phyloP scores from a whole-genome alignment of 1,140 invertebrate species.

The Fopius arisanus region DNA sequence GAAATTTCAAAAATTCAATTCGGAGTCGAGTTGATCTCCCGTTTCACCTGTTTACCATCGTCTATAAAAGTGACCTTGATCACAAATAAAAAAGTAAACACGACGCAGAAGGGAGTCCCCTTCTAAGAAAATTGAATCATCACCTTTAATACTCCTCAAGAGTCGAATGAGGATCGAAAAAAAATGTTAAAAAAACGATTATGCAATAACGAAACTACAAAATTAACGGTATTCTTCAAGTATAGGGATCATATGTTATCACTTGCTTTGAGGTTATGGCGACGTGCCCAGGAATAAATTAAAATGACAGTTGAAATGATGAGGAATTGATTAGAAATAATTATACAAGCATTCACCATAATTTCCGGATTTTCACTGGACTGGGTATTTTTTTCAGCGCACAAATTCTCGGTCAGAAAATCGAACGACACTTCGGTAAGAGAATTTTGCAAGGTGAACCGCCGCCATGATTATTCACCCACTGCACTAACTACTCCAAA shows the following conservation, averaged over 20 bases:
- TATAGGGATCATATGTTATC: slow-evolving; percentile 4
- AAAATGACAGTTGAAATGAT: neutral
- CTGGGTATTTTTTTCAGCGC: slow-evolving; percentile 42
- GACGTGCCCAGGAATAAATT: neutral
- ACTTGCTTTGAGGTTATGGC: neutral
- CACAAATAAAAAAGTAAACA: no score
- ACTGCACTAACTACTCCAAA: no score
- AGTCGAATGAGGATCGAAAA: no score
- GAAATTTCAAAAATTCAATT: no score
- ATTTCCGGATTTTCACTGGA: slow-evolving; percentile 25
- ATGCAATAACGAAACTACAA: no score
- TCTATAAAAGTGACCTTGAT: no score
- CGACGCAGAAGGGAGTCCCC: no score
- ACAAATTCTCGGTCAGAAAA: slow-evolving; percentile 59
- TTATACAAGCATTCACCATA: slow-evolving; percentile 42
- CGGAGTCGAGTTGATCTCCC: no score
- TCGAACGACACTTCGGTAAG: slow-evolving; percentile 50
- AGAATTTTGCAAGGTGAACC: slow-evolving; percentile 50
- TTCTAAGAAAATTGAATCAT: no score
- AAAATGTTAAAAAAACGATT: no score
- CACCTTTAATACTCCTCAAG: no score
- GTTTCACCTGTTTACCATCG: no score
- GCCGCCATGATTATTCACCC: slow-evolving; percentile 49
- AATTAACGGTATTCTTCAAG: neutral
- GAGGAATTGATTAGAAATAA: neutral